Evolutionary conservation across 2,113 vertebrate genomes (phyloP).

Genomic region (Synchiropus splendidus): DNA sequence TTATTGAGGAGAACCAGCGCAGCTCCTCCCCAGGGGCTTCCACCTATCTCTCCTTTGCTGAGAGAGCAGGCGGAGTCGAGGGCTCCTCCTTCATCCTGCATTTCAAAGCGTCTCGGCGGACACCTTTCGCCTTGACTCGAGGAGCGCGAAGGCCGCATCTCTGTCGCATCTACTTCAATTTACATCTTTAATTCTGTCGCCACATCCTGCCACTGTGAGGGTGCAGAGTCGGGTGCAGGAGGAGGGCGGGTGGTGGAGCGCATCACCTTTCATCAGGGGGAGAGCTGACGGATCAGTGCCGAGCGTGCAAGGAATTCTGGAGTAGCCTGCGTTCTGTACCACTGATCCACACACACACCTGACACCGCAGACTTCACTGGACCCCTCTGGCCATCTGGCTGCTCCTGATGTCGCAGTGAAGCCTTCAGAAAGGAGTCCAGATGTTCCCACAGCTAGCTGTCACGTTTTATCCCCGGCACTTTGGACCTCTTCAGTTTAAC

Average conservation of each 20-base stretch:
- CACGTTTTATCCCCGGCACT: slow-evolving; percentile 18
- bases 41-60: too few species aligned
- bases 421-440: slow-evolving; percentile 36
- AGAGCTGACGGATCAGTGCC: too few species aligned
- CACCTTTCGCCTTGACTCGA: too few species aligned
- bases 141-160: slow-evolving; percentile 13
- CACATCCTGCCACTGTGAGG: slow-evolving; percentile 23
- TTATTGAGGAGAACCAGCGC: too few species aligned
- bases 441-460: slow-evolving; percentile 46
- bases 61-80: too few species aligned
- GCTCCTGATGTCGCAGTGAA: slow-evolving; percentile 14
- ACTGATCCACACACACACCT: slow-evolving; percentile 17
- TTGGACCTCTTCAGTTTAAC: slow-evolving; percentile 15
- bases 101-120: too few species aligned
- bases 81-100: too few species aligned
- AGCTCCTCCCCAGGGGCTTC: too few species aligned
- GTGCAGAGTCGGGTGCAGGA: slow-evolving; percentile 41
- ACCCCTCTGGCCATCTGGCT: slow-evolving; percentile 37
- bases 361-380: slow-evolving; percentile 13
- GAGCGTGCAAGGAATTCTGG: slow-evolving; percentile 23
- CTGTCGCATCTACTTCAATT: slow-evolving; percentile 32
- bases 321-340: slow-evolving; percentile 18
- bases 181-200: slow-evolving; percentile 40
- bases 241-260: slow-evolving; percentile 27
- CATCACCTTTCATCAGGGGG: slow-evolving; percentile 26